Conservation (phyloP, 2,113 vertebrate genomes). For the Sylvietta virens region DNA sequence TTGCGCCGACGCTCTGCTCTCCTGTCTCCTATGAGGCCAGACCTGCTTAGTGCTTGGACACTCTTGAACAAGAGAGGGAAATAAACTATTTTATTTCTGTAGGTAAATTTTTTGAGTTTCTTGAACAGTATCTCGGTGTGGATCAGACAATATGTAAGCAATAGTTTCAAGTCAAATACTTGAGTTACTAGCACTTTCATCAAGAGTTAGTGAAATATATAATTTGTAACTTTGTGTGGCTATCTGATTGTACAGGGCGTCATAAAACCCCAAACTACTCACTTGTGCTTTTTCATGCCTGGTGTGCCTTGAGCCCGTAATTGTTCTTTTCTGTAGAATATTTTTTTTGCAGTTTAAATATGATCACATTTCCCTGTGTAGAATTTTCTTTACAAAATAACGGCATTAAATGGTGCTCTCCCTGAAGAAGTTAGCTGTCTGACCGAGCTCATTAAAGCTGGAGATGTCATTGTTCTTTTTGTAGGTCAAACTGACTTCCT, state of each 20-base stretch:
- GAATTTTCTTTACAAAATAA: not conserved
- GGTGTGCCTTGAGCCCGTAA: not conserved
- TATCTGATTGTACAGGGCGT: not conserved
- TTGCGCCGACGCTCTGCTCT: rapidly evolving
- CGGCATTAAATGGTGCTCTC: not conserved
- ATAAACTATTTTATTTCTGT: not conserved
- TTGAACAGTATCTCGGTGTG: not conserved
- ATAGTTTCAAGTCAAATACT: not conserved
- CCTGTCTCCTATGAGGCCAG: not conserved
- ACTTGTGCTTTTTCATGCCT: not conserved
- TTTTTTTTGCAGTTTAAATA: not conserved
- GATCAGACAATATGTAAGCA: not conserved
- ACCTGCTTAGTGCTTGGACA: not conserved
- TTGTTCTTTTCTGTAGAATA: not conserved
- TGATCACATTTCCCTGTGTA: not conserved
- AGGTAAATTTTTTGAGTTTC: not conserved
- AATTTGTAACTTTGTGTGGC: not conserved
- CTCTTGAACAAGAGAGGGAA: not conserved
- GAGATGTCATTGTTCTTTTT: not conserved
- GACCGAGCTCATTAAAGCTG: not conserved
- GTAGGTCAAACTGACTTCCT: not conserved
- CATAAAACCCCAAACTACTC: not conserved
- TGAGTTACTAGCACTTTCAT: not conserved
- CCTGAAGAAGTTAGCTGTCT: not conserved
- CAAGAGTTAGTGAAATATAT: not conserved